Evolutionary conservation across 2,888 invertebrate species (phyloP), one percentile per base, ranked within the genome.

Genomic region (Platycheirus albimanus): DNA sequence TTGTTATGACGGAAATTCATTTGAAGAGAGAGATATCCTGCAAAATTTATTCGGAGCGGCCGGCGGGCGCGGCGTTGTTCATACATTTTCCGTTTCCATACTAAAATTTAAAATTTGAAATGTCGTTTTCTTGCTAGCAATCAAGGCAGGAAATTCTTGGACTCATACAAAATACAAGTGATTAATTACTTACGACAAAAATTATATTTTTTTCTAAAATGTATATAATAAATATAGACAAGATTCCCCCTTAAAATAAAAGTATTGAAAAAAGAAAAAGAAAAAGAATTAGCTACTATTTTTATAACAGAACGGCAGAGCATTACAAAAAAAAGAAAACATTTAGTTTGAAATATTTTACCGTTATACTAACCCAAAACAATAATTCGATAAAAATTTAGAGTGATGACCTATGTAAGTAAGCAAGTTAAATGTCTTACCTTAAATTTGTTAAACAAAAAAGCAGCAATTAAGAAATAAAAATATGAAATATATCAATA

Each of bases 281-380:
- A 67, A 33, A 47, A 20, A 43, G 17, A 41, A 30, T 13, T 63
- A 56, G 36, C 56, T 78, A 71, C 64, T 78, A 80, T 80, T 80
- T 80, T 80, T 80, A 75, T 80, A 80, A 80, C 63, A 78, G 71
- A 66, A 75, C 24, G 56, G 70, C 19, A 80, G 56, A 51, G 19
- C 33, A 56, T 51, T 45, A 24, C 2, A 51, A 45, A 43, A 51
- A 51, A 38, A 43, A 30, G 0, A 38, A 38, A 43, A 30, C 0
- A 38, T 36, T 63, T 52, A 3, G 17, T 75, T 66, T 17, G 3
- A 69, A 41, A 38, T 28, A 47, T 36, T 47, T 45, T n/a, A 52
- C 43, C 66, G n/a, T n/a, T n/a, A n/a, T 63, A 67, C 52, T 45
- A 41, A 67, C 13, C 38, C 30, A 63, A 45, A 67, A 67, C 61